Percentiles rank a stretch among this genome's conserved stretches.
phyloP scores from a whole-genome alignment of 2,113 vertebrate species.

The Hemibagrus wyckioides region DNA sequence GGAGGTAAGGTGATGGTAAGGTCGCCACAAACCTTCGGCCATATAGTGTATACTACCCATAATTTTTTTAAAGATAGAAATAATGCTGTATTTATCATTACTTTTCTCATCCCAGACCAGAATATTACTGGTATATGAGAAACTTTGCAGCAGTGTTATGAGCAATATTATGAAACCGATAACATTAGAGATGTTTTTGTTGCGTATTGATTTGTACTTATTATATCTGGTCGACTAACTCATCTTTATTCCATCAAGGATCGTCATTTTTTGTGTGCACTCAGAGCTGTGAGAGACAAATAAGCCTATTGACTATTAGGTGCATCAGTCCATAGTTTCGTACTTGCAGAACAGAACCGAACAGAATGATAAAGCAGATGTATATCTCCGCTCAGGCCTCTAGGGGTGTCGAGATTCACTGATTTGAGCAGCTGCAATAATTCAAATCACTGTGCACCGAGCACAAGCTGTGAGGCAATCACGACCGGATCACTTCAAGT shows the following conservation, averaged over 20 bases:
- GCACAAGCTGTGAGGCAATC: neutral
- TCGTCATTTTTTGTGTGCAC: neutral
- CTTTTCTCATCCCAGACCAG: neutral
- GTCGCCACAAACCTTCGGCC: too few relatives aligned
- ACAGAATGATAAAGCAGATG: neutral
- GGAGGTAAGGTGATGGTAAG: too few relatives aligned
- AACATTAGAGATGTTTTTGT: neutral
- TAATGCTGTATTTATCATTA: neutral
- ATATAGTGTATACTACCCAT: neutral
- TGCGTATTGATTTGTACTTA: neutral
- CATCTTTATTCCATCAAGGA: neutral
- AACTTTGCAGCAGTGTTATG: neutral
- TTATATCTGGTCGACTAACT: neutral
- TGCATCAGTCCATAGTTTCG: neutral
- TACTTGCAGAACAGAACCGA: constrained; percentile 9
- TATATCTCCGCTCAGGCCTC: neutral
- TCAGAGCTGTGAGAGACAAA: neutral
- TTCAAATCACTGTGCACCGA: neutral
- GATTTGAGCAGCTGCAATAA: neutral
- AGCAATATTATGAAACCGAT: neutral
- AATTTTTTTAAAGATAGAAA: neutral
- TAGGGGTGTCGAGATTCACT: neutral
- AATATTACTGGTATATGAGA: neutral
- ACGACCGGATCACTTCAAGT: neutral
- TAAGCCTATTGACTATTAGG: neutral